Evolutionary conservation across 2,888 invertebrate genomes (phyloP).

Genomic region (Eumacrocentrus americanus): DNA sequence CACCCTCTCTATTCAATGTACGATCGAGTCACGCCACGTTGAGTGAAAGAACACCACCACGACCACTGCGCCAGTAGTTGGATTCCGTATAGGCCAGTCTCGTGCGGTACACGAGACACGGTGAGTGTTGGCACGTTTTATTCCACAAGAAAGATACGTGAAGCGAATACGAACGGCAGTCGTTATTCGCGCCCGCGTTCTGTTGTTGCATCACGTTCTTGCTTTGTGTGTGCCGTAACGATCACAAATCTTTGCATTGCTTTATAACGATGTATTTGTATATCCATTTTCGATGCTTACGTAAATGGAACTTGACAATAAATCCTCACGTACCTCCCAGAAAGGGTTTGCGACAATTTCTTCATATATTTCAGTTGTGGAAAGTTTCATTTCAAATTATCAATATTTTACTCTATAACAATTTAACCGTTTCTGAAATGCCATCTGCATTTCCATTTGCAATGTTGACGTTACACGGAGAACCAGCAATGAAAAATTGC

Average conservation of each 20-base stretch:
- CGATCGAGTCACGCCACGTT: constrained; percentile 12
- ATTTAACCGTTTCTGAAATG: too few species aligned
- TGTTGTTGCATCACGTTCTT: constrained; percentile 17
- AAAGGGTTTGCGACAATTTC: too few species aligned
- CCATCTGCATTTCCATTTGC: too few species aligned
- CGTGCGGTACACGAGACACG: background rate
- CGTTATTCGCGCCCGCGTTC: constrained; percentile 1
- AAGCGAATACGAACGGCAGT: constrained; percentile 11
- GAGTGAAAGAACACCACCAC: constrained; percentile 23
- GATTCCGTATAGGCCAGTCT: constrained; percentile 25
- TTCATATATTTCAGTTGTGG: too few species aligned
- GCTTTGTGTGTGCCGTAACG: constrained; percentile 3
- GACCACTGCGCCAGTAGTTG: constrained; percentile 2
- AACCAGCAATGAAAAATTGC: too few species aligned
- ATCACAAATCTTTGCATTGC: constrained; percentile 20
- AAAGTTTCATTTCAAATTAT: too few species aligned
- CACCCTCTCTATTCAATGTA: constrained; percentile 17
- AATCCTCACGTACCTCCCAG: too few species aligned
- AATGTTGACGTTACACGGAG: too few species aligned
- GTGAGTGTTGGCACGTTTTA: constrained; percentile 28
- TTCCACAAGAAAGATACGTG: constrained; percentile 28
- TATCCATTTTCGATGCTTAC: background rate
- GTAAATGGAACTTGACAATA: too few species aligned
- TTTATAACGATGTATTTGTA: background rate
- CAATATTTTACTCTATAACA: too few species aligned